Percentiles rank a stretch among this genome's conserved stretches.
phyloP scores from a whole-genome alignment of 2,797 vertebrate genomes.

The Myiotriccus ornatus region DNA sequence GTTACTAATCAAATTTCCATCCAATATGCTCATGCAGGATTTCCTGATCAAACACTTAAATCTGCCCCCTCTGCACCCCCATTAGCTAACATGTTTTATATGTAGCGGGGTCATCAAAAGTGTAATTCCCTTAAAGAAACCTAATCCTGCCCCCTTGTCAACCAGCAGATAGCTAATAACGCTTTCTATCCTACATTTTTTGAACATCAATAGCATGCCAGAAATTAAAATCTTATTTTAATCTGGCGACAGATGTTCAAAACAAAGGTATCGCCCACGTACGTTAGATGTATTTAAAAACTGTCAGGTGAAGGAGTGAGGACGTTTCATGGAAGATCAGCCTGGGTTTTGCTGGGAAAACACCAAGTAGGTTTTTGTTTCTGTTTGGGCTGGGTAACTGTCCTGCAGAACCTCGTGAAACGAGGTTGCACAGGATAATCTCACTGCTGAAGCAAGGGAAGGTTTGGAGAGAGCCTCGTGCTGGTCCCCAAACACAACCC shows the following conservation, averaged over 20 bases:
- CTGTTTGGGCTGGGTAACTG: not conserved
- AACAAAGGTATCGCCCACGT: conserved; percentile 35
- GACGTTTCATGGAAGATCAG: not conserved
- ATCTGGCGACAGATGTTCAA: conserved; percentile 64
- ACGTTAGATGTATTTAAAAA: not conserved
- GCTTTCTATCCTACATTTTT: conserved; percentile 64
- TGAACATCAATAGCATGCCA: conserved; percentile 69
- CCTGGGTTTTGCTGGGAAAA: not conserved
- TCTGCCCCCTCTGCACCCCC: conserved; percentile 81
- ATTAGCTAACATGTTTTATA: conserved; percentile 95
- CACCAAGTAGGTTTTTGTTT: not conserved
- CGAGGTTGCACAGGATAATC: not conserved
- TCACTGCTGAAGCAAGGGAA: not conserved
- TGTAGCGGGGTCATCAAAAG: conserved; percentile 89
- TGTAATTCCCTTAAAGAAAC: conserved; percentile 91
- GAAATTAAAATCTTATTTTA: conserved; percentile 72
- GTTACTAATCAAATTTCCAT: conserved; percentile 97
- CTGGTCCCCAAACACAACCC: not conserved
- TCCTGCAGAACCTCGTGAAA: not conserved
- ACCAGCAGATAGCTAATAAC: conserved; percentile 76
- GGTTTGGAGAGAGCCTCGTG: not conserved
- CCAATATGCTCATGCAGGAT: conserved; percentile 86
- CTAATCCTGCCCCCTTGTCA: conserved; percentile 86
- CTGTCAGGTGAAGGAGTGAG: conserved; percentile 56
- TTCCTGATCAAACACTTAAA: conserved; percentile 91